These are phyloP conservation scores for Tenualosa ilisha DNA, from an alignment of 2,797 vertebrate genomes.

Conservation along the genomic window DNA sequence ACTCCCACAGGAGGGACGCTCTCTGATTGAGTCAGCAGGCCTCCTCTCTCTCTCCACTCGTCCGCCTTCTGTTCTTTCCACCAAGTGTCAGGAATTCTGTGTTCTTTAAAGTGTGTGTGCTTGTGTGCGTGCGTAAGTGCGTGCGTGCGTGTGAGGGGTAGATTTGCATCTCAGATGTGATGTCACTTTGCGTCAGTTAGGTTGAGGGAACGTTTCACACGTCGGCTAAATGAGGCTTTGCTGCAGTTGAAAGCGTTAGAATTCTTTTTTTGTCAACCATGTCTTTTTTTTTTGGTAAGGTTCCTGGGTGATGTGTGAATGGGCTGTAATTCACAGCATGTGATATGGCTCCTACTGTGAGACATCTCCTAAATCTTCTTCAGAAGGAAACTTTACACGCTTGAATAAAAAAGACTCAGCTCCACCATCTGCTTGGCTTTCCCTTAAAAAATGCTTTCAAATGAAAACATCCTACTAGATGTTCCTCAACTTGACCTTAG, in stretches of 20 bases:
- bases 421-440: neutral
- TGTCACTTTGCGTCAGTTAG: neutral
- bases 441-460: neutral
- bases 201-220: neutral
- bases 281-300: neutral
- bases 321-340: conserved; percentile 18
- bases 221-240: neutral
- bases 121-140: neutral
- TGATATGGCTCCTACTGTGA: neutral
- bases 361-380: neutral
- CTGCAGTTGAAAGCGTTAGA: neutral
- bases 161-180: neutral
- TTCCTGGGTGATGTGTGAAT: neutral
- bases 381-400: neutral
- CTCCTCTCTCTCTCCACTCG: neutral
- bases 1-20: conserved; percentile 28
- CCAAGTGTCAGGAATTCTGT: neutral
- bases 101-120: neutral
- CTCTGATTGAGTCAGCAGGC: conserved; percentile 35
- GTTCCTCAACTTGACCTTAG: neutral
- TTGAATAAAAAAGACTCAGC: neutral
- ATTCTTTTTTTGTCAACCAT: neutral
- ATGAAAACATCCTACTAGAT: neutral
- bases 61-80: neutral
- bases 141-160: neutral